Conservation (phyloP, 2,888 invertebrate species). For the Subacronicta megacephala region DNA sequence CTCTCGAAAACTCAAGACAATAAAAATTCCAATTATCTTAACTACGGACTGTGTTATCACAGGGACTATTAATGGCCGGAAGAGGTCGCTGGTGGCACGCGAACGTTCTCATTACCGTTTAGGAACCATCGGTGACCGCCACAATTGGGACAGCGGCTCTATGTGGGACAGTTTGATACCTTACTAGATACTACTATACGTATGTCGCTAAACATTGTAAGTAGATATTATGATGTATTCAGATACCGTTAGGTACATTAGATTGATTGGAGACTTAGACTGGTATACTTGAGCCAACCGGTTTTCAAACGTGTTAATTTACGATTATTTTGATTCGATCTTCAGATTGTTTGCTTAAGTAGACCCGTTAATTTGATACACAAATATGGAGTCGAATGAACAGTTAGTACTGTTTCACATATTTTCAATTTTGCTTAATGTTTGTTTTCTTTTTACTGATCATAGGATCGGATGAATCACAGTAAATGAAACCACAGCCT, state of each 20-base stretch:
- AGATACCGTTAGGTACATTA: constrained; percentile 34
- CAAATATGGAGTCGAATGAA: neutral
- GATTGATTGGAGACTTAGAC: too few relatives aligned
- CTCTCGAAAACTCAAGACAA: constrained; percentile 37
- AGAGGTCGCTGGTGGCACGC: constrained; percentile 58
- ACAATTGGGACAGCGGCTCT: constrained; percentile 34
- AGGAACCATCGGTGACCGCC: constrained; percentile 34
- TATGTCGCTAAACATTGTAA: constrained; percentile 19
- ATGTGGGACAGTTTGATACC: constrained; percentile 29
- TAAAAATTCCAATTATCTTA: constrained; percentile 47
- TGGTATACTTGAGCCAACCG: constrained; percentile 5
- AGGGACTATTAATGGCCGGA: constrained; percentile 61
- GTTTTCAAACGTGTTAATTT: neutral
- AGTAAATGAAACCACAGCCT: too few relatives aligned
- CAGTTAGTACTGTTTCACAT: too few relatives aligned
- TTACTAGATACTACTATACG: constrained; percentile 8
- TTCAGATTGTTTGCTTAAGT: neutral
- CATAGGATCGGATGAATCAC: too few relatives aligned
- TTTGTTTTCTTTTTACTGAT: too few relatives aligned
- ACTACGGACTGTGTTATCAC: constrained; percentile 53
- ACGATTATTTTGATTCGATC: neutral
- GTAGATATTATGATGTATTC: constrained; percentile 2
- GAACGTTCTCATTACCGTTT: constrained; percentile 50
- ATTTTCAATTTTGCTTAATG: too few relatives aligned
- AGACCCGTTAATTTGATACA: neutral